Percentiles rank a stretch among this genome's conserved stretches.
These are phyloP conservation scores for Probosciger aterrimus DNA, from an alignment of 2,113 vertebrate species.

Conservation along the genomic window DNA sequence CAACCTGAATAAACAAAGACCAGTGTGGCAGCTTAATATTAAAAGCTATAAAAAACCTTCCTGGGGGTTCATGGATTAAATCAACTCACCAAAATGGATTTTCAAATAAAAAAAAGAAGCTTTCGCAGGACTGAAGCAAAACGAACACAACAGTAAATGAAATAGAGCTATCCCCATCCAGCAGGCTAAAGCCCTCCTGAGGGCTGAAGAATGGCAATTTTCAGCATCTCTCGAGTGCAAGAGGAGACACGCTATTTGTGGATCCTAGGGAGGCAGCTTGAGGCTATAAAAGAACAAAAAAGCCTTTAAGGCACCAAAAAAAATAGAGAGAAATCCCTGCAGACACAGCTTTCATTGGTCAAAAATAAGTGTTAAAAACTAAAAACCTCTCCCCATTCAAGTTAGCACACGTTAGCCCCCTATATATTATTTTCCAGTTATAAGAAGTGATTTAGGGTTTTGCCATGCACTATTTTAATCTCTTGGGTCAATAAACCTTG, in stretches of 20 bases:
- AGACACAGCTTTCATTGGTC: background rate
- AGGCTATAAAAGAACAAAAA: conserved; percentile 55
- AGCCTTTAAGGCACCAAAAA: conserved; percentile 22
- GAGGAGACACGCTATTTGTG: conserved; percentile 39
- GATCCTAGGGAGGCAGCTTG: conserved; percentile 41
- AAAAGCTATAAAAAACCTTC: conserved; percentile 65
- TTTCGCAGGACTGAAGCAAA: conserved; percentile 26
- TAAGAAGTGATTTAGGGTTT: background rate
- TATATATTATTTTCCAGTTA: background rate
- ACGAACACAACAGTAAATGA: conserved; percentile 12
- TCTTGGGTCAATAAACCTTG: conserved; percentile 4
- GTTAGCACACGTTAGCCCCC: background rate
- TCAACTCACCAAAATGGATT: conserved; percentile 54
- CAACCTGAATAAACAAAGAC: conserved; percentile 66
- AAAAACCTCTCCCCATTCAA: background rate
- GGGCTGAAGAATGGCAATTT: conserved; percentile 51
- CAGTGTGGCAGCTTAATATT: conserved; percentile 50
- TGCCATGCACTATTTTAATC: conserved; percentile 5
- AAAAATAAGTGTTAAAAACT: conserved; percentile 24
- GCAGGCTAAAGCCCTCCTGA: conserved; percentile 44
- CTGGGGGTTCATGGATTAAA: conserved; percentile 52
- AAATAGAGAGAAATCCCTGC: background rate
- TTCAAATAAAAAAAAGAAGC: background rate
- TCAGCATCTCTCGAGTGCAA: conserved; percentile 37
- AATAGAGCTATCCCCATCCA: conserved; percentile 39